A percentile compares a stretch with the other conserved stretches of the same genome.
phyloP scores from a whole-genome alignment of 2,888 invertebrate genomes.

The Nysson spinosus region DNA sequence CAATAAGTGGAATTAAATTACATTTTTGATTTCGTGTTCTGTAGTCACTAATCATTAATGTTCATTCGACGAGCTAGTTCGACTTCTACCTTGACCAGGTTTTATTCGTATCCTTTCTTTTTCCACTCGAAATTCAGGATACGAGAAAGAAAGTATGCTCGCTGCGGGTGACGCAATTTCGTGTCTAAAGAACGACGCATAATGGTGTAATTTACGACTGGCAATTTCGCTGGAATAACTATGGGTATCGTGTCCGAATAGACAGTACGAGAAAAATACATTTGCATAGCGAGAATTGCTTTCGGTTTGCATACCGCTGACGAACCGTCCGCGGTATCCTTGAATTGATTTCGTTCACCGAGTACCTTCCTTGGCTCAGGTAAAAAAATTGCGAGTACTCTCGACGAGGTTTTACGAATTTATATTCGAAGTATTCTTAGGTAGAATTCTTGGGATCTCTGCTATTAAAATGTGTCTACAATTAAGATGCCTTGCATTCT shows the following conservation, averaged over 20 bases:
- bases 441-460: too few species aligned
- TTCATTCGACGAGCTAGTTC: too few species aligned
- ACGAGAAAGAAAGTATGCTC: constrained; percentile 20
- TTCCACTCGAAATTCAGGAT: constrained; percentile 14
- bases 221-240: constrained; percentile 23
- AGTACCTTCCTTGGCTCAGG: neutral
- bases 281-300: constrained; percentile 7
- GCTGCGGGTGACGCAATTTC: constrained; percentile 26
- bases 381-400: neutral
- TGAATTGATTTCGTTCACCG: neutral
- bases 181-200: constrained; percentile 10
- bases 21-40: too few species aligned
- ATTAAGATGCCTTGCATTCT: too few species aligned
- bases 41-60: too few species aligned
- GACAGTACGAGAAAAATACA: neutral
- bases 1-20: too few species aligned
- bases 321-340: neutral
- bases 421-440: too few species aligned
- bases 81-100: too few species aligned
- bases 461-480: too few species aligned
- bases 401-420: neutral
- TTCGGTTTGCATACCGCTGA: neutral
- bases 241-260: constrained; percentile 10
- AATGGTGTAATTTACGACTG: constrained; percentile 34
- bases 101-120: too few species aligned